These are phyloP conservation scores for Psophia crepitans DNA, from an alignment of 2,113 vertebrate genomes.

Conservation along the genomic window DNA sequence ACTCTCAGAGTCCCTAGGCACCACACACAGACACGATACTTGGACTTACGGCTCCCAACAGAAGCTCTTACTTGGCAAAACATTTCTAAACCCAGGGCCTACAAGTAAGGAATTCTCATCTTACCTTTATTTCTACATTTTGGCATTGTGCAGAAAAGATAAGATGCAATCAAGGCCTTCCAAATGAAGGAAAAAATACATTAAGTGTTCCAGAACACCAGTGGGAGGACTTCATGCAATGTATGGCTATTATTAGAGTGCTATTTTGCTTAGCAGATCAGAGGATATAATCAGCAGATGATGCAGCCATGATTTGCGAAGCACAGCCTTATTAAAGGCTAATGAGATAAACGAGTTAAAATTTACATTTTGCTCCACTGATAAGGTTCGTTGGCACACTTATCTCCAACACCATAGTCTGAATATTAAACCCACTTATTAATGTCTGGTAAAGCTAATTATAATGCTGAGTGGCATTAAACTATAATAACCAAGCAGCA, in stretches of 20 bases:
- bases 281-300: constrained; percentile 53
- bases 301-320: constrained; percentile 10
- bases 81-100: neutral
- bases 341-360: constrained; percentile 68
- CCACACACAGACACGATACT: neutral
- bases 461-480: constrained; percentile 57
- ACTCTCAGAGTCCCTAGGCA: neutral
- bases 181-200: neutral
- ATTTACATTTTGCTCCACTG: constrained; percentile 65
- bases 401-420: constrained; percentile 63
- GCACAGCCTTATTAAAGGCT: constrained; percentile 64
- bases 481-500: constrained; percentile 45
- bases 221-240: neutral
- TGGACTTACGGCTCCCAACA: neutral
- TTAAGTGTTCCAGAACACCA: neutral
- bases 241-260: constrained; percentile 26
- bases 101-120: neutral
- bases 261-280: constrained; percentile 45
- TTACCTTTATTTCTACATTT: neutral
- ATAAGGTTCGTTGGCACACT: constrained; percentile 67
- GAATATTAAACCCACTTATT: constrained; percentile 72
- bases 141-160: neutral
- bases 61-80: neutral
- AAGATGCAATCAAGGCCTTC: neutral
- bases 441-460: constrained; percentile 61